These are phyloP conservation scores for Elysia chlorotica DNA, from an alignment of 1,140 invertebrate genomes.

Conservation along the genomic window DNA sequence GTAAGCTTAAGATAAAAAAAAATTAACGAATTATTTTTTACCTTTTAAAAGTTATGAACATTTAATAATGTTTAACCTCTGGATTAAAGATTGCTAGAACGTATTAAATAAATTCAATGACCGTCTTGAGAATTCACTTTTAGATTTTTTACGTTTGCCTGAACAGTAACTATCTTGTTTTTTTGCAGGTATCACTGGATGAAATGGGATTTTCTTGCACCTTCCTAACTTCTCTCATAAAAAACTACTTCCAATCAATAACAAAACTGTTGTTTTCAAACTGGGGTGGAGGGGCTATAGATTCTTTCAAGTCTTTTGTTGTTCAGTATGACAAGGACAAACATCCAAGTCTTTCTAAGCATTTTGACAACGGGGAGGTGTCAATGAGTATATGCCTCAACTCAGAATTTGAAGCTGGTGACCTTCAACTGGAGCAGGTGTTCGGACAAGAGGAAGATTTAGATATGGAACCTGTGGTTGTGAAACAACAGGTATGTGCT, in stretches of 20 bases:
- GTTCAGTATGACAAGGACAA: conserved; percentile 58
- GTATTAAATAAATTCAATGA: too few relatives aligned
- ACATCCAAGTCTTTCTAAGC: conserved; percentile 59
- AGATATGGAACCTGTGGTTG: too few relatives aligned
- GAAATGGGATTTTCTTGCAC: conserved; percentile 60
- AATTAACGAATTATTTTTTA: too few relatives aligned
- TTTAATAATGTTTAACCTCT: too few relatives aligned
- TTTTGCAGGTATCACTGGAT: conserved; percentile 59
- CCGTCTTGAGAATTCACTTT: too few relatives aligned
- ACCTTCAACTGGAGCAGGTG: conserved; percentile 60
- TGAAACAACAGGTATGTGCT: too few relatives aligned
- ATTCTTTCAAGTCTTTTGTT: conserved; percentile 63
- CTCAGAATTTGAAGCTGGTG: conserved; percentile 52
- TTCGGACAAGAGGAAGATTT: conserved; percentile 17
- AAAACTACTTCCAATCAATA: conserved; percentile 55
- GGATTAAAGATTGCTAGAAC: too few relatives aligned
- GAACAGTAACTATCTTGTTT: too few relatives aligned
- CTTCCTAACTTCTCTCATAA: conserved; percentile 54
- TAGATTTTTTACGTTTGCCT: too few relatives aligned
- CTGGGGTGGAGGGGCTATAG: conserved; percentile 50
- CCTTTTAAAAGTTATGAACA: too few relatives aligned
- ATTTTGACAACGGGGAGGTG: conserved; percentile 65
- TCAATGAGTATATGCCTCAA: conserved; percentile 61
- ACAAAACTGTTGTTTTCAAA: conserved; percentile 56
- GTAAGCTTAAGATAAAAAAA: too few relatives aligned